phyloP scores from a whole-genome alignment of 2,888 invertebrate genomes.

The Steromphala cineraria region DNA sequence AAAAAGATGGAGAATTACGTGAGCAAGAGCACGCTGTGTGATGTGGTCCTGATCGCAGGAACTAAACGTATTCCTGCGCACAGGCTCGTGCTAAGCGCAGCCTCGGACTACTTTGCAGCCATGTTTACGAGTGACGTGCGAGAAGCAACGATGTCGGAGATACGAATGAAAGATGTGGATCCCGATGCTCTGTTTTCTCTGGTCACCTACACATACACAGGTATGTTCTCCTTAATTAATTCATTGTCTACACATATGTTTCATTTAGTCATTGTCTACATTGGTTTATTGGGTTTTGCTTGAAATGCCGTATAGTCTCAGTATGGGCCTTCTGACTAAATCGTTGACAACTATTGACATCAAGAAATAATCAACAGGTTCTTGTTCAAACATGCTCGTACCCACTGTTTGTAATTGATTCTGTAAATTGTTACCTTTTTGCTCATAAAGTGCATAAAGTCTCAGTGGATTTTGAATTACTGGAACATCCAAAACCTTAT shows the following conservation, averaged over 20 bases:
- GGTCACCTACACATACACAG: slow-evolving; percentile 93
- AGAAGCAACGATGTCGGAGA: slow-evolving; percentile 89
- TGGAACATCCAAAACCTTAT: too few relatives aligned
- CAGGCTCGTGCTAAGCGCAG: slow-evolving; percentile 91
- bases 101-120: slow-evolving; percentile 95
- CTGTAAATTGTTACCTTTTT: too few relatives aligned
- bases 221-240: slow-evolving; percentile 75
- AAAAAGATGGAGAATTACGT: slow-evolving; percentile 89
- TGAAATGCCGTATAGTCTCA: too few relatives aligned
- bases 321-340: too few relatives aligned
- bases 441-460: too few relatives aligned
- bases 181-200: slow-evolving; percentile 89
- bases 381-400: too few relatives aligned
- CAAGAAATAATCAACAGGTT: too few relatives aligned
- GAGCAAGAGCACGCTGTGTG: slow-evolving; percentile 88
- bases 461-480: too few relatives aligned
- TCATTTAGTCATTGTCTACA: neutral
- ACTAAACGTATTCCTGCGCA: slow-evolving; percentile 84
- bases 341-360: too few relatives aligned
- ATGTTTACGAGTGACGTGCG: slow-evolving; percentile 94
- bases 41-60: slow-evolving; percentile 90
- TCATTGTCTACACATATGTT: too few relatives aligned
- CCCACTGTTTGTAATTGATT: too few relatives aligned
- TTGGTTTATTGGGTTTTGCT: too few relatives aligned
- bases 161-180: slow-evolving; percentile 89